phyloP scores from a whole-genome alignment of 1,140 invertebrate genomes.

The Pissodes strobi region DNA sequence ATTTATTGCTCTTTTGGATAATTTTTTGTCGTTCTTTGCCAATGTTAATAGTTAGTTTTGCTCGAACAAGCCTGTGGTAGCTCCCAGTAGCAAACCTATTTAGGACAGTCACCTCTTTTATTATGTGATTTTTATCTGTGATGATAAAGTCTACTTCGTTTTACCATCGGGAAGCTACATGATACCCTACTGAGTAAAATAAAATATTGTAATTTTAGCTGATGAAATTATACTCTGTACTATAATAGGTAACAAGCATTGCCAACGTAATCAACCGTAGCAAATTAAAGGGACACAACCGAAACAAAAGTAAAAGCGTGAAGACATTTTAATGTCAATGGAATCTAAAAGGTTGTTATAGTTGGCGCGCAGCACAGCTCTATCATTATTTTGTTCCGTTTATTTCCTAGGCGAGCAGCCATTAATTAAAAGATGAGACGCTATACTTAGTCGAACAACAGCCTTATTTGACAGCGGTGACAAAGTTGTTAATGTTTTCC shows the following conservation, averaged over 20 bases:
- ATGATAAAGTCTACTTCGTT: no score
- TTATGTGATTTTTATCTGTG: no score
- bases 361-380: neutral
- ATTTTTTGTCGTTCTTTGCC: no score
- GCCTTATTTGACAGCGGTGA: conserved; percentile 13
- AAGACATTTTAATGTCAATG: conserved; percentile 15
- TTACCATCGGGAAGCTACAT: no score
- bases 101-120: no score
- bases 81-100: no score
- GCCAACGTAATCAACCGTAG: neutral
- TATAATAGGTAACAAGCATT: neutral
- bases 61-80: no score
- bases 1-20: no score
- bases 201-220: no score
- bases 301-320: conserved; percentile 17
- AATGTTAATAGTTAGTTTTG: no score
- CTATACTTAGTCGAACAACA: conserved; percentile 5
- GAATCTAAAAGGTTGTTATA: conserved; percentile 1
- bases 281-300: neutral
- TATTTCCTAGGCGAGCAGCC: neutral
- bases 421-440: conserved; percentile 19
- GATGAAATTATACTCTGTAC: no score
- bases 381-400: neutral
- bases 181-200: no score
- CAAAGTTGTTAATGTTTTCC: conserved; percentile 12